phyloP scores from a whole-genome alignment of 1,140 invertebrate genomes.

The Halictus rubicundus region DNA sequence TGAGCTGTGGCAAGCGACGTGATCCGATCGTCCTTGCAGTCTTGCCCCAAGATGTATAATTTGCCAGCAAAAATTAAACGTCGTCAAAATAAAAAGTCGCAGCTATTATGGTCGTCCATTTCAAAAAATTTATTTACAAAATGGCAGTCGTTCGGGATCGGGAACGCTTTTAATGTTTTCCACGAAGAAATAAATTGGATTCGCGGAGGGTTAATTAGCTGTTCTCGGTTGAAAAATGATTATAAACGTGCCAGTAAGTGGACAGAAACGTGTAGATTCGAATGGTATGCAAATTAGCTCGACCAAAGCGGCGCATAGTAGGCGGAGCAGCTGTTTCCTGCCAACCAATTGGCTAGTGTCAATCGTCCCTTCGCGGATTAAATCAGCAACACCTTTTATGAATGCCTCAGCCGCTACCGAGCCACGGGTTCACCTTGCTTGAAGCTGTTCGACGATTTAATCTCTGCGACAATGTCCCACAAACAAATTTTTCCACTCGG shows the following conservation, averaged over 20 bases:
- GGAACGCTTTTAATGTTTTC: neutral
- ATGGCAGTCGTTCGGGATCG: neutral
- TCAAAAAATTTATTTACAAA: no score
- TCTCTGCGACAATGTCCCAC: neutral
- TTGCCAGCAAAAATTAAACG: no score
- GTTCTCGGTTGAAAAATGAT: neutral
- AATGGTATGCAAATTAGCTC: constrained; percentile 52
- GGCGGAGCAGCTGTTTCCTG: constrained; percentile 47
- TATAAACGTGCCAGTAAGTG: constrained; percentile 8
- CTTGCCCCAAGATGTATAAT: no score
- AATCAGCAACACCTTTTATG: constrained; percentile 40
- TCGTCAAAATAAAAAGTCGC: no score
- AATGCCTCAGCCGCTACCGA: neutral
- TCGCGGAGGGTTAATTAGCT: neutral
- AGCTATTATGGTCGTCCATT: no score
- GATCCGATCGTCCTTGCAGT: no score
- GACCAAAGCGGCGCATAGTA: constrained; percentile 18
- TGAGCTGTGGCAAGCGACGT: no score
- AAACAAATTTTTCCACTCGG: no score
- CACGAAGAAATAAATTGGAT: neutral
- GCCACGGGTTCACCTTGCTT: neutral
- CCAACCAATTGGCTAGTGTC: constrained; percentile 45
- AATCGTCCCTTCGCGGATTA: constrained; percentile 42
- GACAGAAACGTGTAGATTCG: constrained; percentile 10
- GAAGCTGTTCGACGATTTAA: neutral